Evolutionary conservation across 2,888 invertebrate genomes (phyloP).

Genomic region (Lasioglossum vierecki): DNA sequence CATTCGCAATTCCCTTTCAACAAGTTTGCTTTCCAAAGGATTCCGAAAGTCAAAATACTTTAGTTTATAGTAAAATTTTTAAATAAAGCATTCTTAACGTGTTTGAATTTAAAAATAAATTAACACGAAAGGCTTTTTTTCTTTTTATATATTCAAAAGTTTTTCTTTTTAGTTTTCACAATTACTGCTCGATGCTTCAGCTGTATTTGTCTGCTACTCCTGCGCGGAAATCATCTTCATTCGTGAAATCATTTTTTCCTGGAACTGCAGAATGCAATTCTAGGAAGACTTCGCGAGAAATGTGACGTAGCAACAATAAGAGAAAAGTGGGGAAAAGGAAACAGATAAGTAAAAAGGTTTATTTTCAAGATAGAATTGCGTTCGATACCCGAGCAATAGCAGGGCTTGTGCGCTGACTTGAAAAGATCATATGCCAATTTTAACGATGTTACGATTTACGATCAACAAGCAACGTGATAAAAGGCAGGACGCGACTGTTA

Average conservation of each 20-base stretch:
- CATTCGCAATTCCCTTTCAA: not conserved
- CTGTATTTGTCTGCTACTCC: not conserved
- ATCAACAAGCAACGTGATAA: not conserved
- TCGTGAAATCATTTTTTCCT: not conserved
- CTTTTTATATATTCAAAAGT: not conserved
- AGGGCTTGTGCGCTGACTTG: not conserved
- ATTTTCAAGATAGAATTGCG: not conserved
- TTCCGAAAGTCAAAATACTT: too few relatives aligned
- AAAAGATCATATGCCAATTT: not conserved
- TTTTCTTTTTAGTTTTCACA: not conserved
- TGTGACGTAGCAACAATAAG: not conserved
- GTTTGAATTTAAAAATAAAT: not conserved
- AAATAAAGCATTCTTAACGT: not conserved
- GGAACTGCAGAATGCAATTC: not conserved
- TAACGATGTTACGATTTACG: not conserved
- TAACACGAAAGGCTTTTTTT: not conserved
- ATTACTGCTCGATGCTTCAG: not conserved
- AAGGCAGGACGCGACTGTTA: not conserved
- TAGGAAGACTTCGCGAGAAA: not conserved
- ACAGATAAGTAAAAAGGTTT: too few relatives aligned
- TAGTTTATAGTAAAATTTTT: not conserved
- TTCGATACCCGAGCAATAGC: not conserved
- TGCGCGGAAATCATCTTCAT: not conserved
- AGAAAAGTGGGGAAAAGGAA: not conserved
- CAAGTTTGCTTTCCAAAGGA: not conserved